Conservation (phyloP, 23 tunicate genomes). For the Styela plicata region DNA sequence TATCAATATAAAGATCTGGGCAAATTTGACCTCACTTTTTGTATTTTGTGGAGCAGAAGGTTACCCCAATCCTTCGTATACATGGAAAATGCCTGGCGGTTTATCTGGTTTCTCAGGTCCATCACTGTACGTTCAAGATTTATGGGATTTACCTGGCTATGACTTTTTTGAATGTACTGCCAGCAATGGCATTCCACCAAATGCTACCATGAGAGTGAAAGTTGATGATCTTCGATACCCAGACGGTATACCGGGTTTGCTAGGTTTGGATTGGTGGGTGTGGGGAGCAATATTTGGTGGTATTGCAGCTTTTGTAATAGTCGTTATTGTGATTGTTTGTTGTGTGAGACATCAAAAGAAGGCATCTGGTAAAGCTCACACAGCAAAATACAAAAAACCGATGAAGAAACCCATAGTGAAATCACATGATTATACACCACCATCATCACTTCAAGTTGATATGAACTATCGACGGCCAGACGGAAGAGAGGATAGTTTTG, state of each 20-base stretch:
- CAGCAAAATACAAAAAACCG: background rate
- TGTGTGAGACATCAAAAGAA: conserved; percentile 25
- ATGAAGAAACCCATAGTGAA: background rate
- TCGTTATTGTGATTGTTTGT: conserved; percentile 36
- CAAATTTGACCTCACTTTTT: conserved; percentile 43
- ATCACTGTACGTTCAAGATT: conserved; percentile 36
- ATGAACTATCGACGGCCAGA: conserved; percentile 3
- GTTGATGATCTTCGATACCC: conserved; percentile 77
- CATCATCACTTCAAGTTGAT: conserved; percentile 15
- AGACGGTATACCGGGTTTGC: conserved; percentile 45
- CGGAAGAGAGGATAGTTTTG: conserved; percentile 27
- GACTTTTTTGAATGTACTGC: conserved; percentile 69
- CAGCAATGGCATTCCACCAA: conserved; percentile 64
- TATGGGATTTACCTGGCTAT: conserved; percentile 45
- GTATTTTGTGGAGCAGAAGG: conserved; percentile 87
- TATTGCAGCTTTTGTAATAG: conserved; percentile 35
- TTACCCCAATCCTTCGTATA: conserved; percentile 53
- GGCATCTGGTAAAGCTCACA: conserved; percentile 11
- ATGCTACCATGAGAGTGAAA: conserved; percentile 22
- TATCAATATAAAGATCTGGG: conserved; percentile 78
- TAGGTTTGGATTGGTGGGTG: conserved; percentile 56
- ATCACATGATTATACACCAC: background rate
- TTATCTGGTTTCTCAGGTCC: conserved; percentile 33
- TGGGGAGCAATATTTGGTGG: conserved; percentile 81
- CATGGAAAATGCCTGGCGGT: conserved; percentile 70